These are phyloP conservation scores for Xenops minutus DNA, from an alignment of 2,797 vertebrate species.

Conservation along the genomic window DNA sequence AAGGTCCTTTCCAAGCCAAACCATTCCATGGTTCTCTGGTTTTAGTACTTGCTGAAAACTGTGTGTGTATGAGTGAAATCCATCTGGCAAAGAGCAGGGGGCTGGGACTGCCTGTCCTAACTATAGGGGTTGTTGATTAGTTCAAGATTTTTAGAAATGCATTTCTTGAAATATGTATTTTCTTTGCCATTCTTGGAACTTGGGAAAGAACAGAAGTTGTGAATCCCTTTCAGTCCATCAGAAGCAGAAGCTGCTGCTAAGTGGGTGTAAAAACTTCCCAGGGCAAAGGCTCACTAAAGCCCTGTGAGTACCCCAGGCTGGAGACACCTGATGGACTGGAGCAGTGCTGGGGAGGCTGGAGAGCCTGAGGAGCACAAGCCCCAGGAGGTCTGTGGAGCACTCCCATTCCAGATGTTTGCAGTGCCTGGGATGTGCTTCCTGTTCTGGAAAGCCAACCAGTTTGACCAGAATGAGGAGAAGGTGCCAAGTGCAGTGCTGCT, in stretches of 20 bases:
- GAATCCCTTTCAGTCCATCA: neutral
- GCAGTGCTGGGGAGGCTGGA: neutral
- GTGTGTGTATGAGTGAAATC: rapidly evolving
- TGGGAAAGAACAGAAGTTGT: neutral
- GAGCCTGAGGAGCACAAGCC: neutral
- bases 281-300: neutral
- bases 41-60: neutral
- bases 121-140: neutral
- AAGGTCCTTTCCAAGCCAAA: neutral
- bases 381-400: neutral
- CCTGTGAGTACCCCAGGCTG: neutral
- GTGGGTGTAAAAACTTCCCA: neutral
- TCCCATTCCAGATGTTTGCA: neutral
- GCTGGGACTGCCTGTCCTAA: neutral
- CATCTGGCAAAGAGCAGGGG: neutral
- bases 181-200: neutral
- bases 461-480: neutral
- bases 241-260: neutral
- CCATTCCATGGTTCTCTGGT: neutral
- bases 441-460: neutral
- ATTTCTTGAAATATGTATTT: rapidly evolving
- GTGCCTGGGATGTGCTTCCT: neutral
- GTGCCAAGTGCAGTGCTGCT: rapidly evolving
- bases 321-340: neutral
- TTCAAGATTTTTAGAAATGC: neutral